Evolutionary conservation across 2,888 invertebrate species (phyloP).

Genomic region (Himalopsyche kuldschensis): DNA sequence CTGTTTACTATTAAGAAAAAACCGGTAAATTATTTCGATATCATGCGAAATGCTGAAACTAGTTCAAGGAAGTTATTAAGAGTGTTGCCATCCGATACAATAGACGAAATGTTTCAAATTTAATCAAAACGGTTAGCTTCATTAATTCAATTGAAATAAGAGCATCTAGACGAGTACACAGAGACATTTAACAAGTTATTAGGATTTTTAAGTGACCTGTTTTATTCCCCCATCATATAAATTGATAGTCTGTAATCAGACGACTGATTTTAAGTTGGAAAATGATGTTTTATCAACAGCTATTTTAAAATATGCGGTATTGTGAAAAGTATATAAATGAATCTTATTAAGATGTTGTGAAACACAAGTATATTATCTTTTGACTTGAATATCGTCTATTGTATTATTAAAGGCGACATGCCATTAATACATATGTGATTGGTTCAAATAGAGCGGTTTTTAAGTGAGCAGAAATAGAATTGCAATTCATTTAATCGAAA

Average conservation of each 20-base stretch:
- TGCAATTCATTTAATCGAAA: background rate
- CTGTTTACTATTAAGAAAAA: background rate
- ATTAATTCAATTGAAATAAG: background rate
- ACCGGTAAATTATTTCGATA: background rate
- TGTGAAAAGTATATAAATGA: too few species aligned
- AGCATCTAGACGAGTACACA: background rate
- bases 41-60: background rate
- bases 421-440: background rate
- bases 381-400: too few species aligned
- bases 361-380: too few species aligned
- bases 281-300: too few species aligned
- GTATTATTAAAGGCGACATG: too few species aligned
- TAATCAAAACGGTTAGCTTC: background rate
- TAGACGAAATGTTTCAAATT: background rate
- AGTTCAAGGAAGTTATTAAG: background rate
- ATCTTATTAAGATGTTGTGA: too few species aligned
- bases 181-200: too few species aligned
- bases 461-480: background rate
- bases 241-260: too few species aligned
- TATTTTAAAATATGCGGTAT: too few species aligned
- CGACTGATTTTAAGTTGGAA: too few species aligned
- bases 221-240: too few species aligned
- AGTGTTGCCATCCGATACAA: background rate
- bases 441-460: background rate
- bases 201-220: too few species aligned